Percentiles rank a stretch among this genome's conserved stretches.
These are phyloP conservation scores for Limnodromus scolopaceus DNA, from an alignment of 2,797 vertebrate genomes.

Conservation along the genomic window DNA sequence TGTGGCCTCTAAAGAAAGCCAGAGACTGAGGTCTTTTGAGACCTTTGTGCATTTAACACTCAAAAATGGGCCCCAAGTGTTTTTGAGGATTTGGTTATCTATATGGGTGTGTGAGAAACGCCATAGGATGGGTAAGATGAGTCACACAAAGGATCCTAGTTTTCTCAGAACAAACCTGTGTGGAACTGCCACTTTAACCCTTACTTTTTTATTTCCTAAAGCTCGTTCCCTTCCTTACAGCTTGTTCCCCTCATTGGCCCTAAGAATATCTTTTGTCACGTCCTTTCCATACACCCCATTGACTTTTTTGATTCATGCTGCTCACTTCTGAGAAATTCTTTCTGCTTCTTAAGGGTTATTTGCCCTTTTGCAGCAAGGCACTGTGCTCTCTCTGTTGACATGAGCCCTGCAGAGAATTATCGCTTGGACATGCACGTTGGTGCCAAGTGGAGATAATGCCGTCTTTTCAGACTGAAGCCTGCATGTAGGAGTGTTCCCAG, in stretches of 20 bases:
- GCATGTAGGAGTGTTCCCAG: conserved; percentile 56
- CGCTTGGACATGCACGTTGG: conserved; percentile 32
- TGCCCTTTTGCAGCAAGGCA: conserved; percentile 47
- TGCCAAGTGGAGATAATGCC: conserved; percentile 69
- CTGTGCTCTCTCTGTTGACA: conserved; percentile 6
- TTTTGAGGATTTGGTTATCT: conserved; percentile 29
- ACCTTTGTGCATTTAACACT: background rate
- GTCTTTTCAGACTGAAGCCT: conserved; percentile 52
- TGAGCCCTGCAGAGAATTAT: conserved; percentile 61
- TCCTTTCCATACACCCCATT: background rate
- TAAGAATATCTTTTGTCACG: background rate
- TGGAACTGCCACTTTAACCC: conserved; percentile 26
- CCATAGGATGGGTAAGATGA: conserved; percentile 28
- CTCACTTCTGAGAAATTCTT: background rate
- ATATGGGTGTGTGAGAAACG: conserved; percentile 44
- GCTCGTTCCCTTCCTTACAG: background rate
- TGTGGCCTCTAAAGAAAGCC: background rate
- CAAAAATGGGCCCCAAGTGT: background rate
- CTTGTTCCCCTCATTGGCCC: background rate
- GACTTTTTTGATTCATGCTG: background rate
- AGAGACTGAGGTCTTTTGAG: background rate
- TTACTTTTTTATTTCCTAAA: background rate
- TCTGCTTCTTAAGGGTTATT: conserved; percentile 23
- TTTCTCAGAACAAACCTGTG: background rate
- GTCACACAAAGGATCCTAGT: conserved; percentile 29